A percentile compares a stretch with the other conserved stretches of the same genome.
Conservation (phyloP, 30 jellyfish, hydroid and myxozoan genomes). For the Nemopilema nomurai region DNA sequence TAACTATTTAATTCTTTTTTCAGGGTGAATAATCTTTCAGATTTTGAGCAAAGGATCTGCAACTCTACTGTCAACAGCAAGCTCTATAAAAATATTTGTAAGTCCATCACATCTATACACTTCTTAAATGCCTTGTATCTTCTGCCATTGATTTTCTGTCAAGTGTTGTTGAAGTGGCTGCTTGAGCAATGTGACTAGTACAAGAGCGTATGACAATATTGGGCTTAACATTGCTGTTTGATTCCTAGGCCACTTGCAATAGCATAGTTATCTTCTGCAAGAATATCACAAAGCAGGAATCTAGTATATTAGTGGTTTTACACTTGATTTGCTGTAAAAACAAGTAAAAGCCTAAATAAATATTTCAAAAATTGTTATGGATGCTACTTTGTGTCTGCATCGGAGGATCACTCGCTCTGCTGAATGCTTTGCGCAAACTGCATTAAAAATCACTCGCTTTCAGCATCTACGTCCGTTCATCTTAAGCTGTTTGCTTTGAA, state of each 20-base stretch:
- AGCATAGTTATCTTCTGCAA: no score
- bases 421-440: background rate
- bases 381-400: no score
- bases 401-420: no score
- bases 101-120: background rate
- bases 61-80: background rate
- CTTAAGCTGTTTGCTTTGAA: background rate
- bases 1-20: background rate
- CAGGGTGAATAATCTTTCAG: background rate
- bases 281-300: no score
- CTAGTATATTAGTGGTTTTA: no score
- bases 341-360: no score
- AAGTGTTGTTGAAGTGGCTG: no score
- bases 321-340: no score
- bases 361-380: no score
- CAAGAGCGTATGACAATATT: no score
- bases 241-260: background rate
- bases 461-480: no score
- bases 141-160: background rate
- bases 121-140: background rate
- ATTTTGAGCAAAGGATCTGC: constrained; percentile 19
- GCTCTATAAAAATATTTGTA: background rate
- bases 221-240: background rate
- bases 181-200: no score
- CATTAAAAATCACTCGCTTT: background rate